Base-by-base conservation (phyloP, 2,888 invertebrate genomes). In the Bellardia bayeri region DNA sequence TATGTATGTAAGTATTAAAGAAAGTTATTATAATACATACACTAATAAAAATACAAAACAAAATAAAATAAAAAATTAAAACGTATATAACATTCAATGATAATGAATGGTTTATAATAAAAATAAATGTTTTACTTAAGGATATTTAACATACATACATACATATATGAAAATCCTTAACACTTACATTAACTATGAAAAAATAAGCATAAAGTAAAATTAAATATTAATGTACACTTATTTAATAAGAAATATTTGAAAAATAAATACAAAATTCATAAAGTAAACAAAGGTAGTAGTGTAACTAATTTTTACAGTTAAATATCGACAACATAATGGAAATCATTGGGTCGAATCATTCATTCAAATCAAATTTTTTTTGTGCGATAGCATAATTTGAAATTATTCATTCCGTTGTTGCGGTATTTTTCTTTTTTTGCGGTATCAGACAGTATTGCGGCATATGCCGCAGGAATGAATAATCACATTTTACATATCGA, bases 221-320 rank as follows among this genome's bases (percentile, higher is more conserved):
- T 58, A 83, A 86, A 82, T 80, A 83, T 84, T 80, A 83, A 84
- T 87, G 83, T 84, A 76, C 76, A 87, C 84, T 87, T 87, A 87
- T 83, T 83, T 83, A 83, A 80, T 86, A 86, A 76, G 86, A 83
- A 87, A 72, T 87, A 87, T 87, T 83, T 83, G 81, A 81, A 84
- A 83, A 83, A 87, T 83, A 87, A 87, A 84, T 83, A 76, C 61
- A 83, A 71, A 84, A 63, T 78, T 87, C 66, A 81, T 81, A 87
- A 84, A 84, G 45, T 64, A 64, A 69, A 56, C 0, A 23, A 69
- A 79, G 30, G 3, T 11, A 14, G 14, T 23, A 23, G 23, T 23
- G 23, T 16, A 23, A 45, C 5, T 56, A 37, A 13, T 16, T 68
- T 45, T 54, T 9, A 45, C 3, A 5, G 13, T 13, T 45, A 45